Percentiles rank a stretch among this genome's conserved stretches.
phyloP scores from a whole-genome alignment of 2,797 vertebrate genomes.

The Cuniculus paca region DNA sequence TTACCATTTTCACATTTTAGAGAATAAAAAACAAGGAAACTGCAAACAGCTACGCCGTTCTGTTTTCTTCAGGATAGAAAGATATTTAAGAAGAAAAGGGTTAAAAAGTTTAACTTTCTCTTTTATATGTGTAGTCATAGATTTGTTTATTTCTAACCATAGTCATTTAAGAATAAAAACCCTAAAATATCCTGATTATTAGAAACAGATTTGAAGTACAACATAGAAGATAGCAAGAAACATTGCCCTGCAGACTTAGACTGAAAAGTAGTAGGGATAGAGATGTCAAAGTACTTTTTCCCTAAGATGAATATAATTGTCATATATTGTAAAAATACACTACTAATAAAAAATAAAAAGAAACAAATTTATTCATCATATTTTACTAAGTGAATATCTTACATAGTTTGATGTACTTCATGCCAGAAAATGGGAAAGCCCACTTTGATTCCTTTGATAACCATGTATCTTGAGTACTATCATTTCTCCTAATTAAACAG shows the following conservation, averaged over 20 bases:
- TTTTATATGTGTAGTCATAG: not conserved
- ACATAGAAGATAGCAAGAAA: not conserved
- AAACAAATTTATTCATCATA: not conserved
- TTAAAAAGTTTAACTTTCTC: slow-evolving; percentile 22
- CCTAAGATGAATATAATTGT: not conserved
- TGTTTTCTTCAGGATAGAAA: not conserved
- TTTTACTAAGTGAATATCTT: not conserved
- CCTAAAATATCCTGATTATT: not conserved
- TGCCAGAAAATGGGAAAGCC: not conserved
- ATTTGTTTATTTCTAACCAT: slow-evolving; percentile 40
- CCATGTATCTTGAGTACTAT: not conserved
- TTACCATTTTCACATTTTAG: not conserved
- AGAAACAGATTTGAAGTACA: not conserved
- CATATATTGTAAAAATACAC: not conserved
- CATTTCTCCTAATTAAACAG: slow-evolving; percentile 34
- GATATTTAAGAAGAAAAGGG: not conserved
- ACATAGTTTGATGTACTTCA: not conserved
- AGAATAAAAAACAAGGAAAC: not conserved
- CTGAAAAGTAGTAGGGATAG: not conserved
- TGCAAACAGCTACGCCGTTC: not conserved
- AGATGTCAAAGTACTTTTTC: not conserved
- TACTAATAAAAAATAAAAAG: not conserved
- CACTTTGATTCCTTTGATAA: not conserved
- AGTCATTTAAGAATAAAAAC: not conserved
- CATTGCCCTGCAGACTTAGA: not conserved